Evolutionary conservation across 2,797 vertebrate genomes (phyloP).

Genomic region (Darevskia mixta): DNA sequence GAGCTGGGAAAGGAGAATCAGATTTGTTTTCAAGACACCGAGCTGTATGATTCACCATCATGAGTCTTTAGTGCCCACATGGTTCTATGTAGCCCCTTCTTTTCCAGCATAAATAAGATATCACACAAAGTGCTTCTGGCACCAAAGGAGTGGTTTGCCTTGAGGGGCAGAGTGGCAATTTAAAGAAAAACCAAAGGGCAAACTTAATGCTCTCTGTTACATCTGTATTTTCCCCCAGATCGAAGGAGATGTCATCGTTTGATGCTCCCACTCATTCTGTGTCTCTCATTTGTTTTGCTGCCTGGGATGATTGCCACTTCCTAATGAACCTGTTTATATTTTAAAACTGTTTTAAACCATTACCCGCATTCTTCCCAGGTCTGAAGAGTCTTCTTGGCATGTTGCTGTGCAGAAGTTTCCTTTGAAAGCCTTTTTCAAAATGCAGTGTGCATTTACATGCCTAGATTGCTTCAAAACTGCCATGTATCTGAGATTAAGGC

Average conservation of each 20-base stretch:
- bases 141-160: slow-evolving; percentile 26
- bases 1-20: not conserved
- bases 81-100: slow-evolving; percentile 34
- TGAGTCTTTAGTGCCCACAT: not conserved
- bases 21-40: slow-evolving; percentile 3
- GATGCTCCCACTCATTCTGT: slow-evolving; percentile 53
- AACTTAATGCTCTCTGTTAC: slow-evolving; percentile 52
- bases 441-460: slow-evolving; percentile 42
- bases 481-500: not conserved
- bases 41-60: not conserved
- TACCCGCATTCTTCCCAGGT: slow-evolving; percentile 40
- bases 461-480: slow-evolving; percentile 41
- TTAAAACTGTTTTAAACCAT: slow-evolving; percentile 58
- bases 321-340: slow-evolving; percentile 67
- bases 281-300: slow-evolving; percentile 57
- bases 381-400: slow-evolving; percentile 49
- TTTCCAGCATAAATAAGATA: slow-evolving; percentile 38
- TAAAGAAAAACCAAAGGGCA: slow-evolving; percentile 45
- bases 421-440: slow-evolving; percentile 43
- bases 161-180: slow-evolving; percentile 11
- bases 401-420: slow-evolving; percentile 31
- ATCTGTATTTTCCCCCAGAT: slow-evolving; percentile 41
- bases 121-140: slow-evolving; percentile 18
- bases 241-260: slow-evolving; percentile 48
- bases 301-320: slow-evolving; percentile 59